phyloP scores from a whole-genome alignment of 2,113 vertebrate species.

The Psettodes erumei region DNA sequence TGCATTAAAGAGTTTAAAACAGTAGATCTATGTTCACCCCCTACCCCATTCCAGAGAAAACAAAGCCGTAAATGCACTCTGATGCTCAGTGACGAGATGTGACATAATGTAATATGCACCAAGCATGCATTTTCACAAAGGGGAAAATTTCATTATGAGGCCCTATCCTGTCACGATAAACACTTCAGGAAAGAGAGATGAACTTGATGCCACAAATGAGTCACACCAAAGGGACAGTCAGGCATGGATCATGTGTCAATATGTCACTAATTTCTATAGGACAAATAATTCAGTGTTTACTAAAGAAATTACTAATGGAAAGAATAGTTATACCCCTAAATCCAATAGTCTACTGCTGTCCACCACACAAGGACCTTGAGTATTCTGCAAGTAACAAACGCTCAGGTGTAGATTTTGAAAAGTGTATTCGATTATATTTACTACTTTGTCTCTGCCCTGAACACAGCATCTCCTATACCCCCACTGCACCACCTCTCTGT shows the following conservation, averaged over 20 bases:
- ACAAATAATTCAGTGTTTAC: too few relatives aligned
- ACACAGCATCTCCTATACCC: conserved; percentile 27
- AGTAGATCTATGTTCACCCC: conserved; percentile 46
- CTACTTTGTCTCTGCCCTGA: conserved; percentile 13
- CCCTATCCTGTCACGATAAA: conserved; percentile 32
- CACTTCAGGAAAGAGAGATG: conserved; percentile 40
- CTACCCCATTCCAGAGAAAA: conserved; percentile 48
- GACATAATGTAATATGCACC: conserved; percentile 61
- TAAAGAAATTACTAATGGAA: neutral
- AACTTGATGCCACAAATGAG: conserved; percentile 25
- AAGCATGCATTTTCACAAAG: conserved; percentile 54
- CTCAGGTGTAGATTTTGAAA: conserved; percentile 14
- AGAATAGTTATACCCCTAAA: neutral
- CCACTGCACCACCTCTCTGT: conserved; percentile 31
- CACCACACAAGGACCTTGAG: neutral
- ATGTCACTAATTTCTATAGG: conserved; percentile 12
- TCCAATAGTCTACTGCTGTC: neutral
- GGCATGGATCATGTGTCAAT: neutral
- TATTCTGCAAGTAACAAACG: neutral
- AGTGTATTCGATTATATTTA: conserved; percentile 19
- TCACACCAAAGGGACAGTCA: conserved; percentile 8
- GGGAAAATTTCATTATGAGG: conserved; percentile 38
- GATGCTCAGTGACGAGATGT: conserved; percentile 72
- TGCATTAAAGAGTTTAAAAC: conserved; percentile 85
- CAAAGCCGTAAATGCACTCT: conserved; percentile 66